These are phyloP conservation scores for Latheticus oryzae DNA, from an alignment of 2,888 invertebrate species.

Conservation along the genomic window DNA sequence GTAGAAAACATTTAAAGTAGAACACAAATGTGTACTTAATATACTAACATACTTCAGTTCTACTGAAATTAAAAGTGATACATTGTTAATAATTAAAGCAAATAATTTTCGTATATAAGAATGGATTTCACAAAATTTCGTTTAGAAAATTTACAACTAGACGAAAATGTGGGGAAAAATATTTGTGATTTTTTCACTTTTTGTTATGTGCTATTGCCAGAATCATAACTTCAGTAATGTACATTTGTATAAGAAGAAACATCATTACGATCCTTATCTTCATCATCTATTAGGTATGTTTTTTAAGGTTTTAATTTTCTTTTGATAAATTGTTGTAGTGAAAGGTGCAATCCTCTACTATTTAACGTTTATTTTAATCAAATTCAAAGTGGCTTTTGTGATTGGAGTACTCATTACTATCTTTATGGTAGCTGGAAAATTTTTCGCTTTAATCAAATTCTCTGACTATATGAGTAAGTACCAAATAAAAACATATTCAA, in stretches of 20 bases:
- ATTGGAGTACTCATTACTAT: conserved; percentile 53
- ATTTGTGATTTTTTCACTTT: conserved; percentile 41
- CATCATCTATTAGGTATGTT: conserved; percentile 23
- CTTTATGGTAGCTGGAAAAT: conserved; percentile 54
- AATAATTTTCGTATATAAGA: conserved; percentile 39
- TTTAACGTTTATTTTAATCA: conserved; percentile 55
- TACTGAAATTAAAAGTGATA: conserved; percentile 48
- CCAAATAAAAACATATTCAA: too few species aligned
- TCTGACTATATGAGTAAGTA: conserved; percentile 50
- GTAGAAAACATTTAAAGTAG: conserved; percentile 20
- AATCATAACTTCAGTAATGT: conserved; percentile 6
- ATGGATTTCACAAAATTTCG: too few species aligned
- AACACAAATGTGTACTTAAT: conserved; percentile 33
- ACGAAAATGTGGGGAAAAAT: conserved; percentile 43
- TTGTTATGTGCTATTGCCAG: conserved; percentile 28
- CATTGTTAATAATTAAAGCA: conserved; percentile 39
- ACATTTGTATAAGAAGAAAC: conserved; percentile 12
- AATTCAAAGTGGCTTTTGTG: conserved; percentile 56
- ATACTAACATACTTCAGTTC: conserved; percentile 31
- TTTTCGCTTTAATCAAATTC: conserved; percentile 55
- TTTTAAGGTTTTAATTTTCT: conserved; percentile 41
- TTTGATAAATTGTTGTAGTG: conserved; percentile 42
- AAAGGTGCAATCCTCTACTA: conserved; percentile 51
- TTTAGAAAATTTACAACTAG: too few species aligned
- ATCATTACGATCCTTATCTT: conserved; percentile 34